phyloP scores from a whole-genome alignment of 2,888 invertebrate genomes.

The Dysmachus trigonus region DNA sequence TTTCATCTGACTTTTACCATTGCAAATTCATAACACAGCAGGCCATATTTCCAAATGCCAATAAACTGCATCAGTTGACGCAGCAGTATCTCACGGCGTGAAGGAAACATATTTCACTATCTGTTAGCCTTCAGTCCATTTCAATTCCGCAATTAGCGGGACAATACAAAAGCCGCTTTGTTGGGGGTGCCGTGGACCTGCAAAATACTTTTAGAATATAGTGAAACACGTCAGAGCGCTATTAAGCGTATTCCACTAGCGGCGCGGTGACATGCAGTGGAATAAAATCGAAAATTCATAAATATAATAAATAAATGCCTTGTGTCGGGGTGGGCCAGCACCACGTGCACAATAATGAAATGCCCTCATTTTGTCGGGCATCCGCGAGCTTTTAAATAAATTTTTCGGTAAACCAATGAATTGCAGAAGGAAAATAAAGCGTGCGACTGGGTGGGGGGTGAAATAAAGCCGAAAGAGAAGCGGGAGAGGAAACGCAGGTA shows the following conservation, averaged over 20 bases:
- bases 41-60: background rate
- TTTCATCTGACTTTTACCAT: background rate
- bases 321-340: background rate
- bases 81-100: background rate
- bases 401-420: constrained; percentile 36
- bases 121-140: background rate
- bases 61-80: background rate
- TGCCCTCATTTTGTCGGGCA: constrained; percentile 3
- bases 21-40: background rate
- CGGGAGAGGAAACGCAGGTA: background rate
- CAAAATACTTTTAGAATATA: background rate
- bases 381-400: constrained; percentile 36
- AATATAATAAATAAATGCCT: background rate
- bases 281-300: background rate
- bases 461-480: background rate
- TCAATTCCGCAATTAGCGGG: background rate
- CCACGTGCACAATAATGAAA: constrained; percentile 26
- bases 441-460: background rate
- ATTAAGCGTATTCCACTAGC: background rate
- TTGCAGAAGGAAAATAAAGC: constrained; percentile 32
- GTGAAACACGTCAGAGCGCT: background rate
- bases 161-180: background rate
- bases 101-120: background rate
- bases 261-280: background rate
- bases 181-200: background rate